Evolutionary conservation across 2,888 invertebrate species (phyloP).

Genomic region (Synergus japonicus): DNA sequence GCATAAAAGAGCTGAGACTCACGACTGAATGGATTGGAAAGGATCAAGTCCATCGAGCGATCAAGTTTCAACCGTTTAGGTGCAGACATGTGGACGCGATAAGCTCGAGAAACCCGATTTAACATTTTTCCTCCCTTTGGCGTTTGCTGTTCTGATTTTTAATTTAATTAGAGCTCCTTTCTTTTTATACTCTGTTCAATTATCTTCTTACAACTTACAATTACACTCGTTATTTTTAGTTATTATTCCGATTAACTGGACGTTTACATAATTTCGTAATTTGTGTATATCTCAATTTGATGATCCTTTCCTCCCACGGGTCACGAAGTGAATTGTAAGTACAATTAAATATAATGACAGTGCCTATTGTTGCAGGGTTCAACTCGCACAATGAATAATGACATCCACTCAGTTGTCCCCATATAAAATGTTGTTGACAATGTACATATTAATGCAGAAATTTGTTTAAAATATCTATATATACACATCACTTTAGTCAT

Average conservation of each 20-base stretch:
- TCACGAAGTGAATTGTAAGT: constrained; percentile 23
- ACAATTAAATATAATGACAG: constrained; percentile 28
- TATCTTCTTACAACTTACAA: not conserved
- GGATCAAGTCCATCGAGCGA: not conserved
- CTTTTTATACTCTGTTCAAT: not conserved
- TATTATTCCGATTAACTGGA: not conserved
- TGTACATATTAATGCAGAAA: not conserved
- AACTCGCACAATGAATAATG: constrained; percentile 22
- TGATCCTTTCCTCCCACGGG: constrained; percentile 26
- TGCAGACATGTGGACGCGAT: not conserved
- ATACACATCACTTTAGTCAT: not conserved
- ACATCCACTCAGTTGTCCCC: constrained; percentile 9
- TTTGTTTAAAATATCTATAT: not conserved
- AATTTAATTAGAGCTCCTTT: not conserved
- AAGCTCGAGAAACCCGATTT: too few relatives aligned
- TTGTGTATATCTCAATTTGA: constrained; percentile 19
- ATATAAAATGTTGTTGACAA: constrained; percentile 24
- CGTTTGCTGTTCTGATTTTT: not conserved
- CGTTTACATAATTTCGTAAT: constrained; percentile 30
- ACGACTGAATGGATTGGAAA: not conserved
- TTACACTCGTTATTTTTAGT: too few relatives aligned
- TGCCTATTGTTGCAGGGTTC: constrained; percentile 25
- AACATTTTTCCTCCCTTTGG: not conserved
- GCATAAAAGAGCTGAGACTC: not conserved
- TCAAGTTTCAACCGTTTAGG: not conserved